Conservation (phyloP, 2,797 vertebrate genomes). For the Sebastes cheni region DNA sequence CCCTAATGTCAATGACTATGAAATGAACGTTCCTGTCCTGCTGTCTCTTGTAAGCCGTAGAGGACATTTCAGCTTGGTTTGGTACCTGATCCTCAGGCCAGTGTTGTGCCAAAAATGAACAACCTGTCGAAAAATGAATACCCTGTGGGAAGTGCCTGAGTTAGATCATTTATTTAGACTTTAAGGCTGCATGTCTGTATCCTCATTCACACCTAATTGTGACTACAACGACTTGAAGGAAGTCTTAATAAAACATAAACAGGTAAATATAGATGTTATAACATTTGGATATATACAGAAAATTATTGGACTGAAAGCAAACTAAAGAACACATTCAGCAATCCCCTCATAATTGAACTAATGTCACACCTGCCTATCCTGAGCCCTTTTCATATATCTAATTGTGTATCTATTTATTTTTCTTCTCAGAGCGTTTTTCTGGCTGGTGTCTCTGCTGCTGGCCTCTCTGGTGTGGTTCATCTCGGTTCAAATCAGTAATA, state of each 20-base stretch:
- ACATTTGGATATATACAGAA: too few species aligned
- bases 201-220: not conserved
- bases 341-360: too few species aligned
- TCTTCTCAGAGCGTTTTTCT: conserved; percentile 82
- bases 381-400: not conserved
- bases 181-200: not conserved
- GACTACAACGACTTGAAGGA: not conserved
- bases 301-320: not conserved
- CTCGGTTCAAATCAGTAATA: conserved; percentile 79
- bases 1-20: not conserved
- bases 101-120: not conserved
- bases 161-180: not conserved
- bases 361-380: not conserved
- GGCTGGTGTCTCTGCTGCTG: conserved; percentile 84
- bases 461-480: conserved; percentile 85
- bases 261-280: not conserved
- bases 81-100: not conserved
- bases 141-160: not conserved
- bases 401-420: not conserved
- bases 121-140: not conserved
- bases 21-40: not conserved
- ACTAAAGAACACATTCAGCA: not conserved
- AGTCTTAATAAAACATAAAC: not conserved
- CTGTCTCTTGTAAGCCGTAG: not conserved
- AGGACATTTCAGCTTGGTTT: not conserved